These are phyloP conservation scores for Tetragonula carbonaria DNA, from an alignment of 2,888 invertebrate species.

Conservation along the genomic window DNA sequence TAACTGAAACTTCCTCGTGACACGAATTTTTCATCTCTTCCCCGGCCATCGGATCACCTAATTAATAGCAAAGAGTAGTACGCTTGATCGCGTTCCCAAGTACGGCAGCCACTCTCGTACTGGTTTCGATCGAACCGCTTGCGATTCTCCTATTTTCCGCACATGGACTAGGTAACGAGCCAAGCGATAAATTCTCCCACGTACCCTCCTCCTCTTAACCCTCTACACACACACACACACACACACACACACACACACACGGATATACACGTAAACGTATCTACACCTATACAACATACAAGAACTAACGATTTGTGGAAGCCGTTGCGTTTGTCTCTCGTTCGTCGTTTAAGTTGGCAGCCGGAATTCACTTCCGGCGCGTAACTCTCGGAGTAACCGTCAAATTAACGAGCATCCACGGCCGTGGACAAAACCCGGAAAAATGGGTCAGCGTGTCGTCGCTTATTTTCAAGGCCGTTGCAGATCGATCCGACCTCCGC, in stretches of 20 bases:
- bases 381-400: constrained; percentile 33
- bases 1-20: background rate
- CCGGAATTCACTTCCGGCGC: constrained; percentile 41
- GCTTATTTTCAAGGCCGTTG: constrained; percentile 64
- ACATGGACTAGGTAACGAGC: constrained; percentile 49
- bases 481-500: constrained; percentile 57
- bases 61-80: constrained; percentile 31
- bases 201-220: constrained; percentile 1
- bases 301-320: constrained; percentile 28
- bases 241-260: too few species aligned
- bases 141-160: constrained; percentile 39
- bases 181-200: constrained; percentile 53
- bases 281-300: background rate
- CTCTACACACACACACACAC: background rate
- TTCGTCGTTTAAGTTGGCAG: constrained; percentile 56
- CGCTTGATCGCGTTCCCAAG: constrained; percentile 27
- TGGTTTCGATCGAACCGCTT: constrained; percentile 36
- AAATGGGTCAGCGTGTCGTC: constrained; percentile 67
- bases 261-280: background rate
- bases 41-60: constrained; percentile 31
- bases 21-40: background rate
- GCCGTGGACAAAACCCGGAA: constrained; percentile 48
- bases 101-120: background rate
- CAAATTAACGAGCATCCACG: constrained; percentile 53
- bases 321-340: constrained; percentile 39